A percentile compares a stretch with the other conserved stretches of the same genome.
These are phyloP conservation scores for Thaumetopoea pityocampa DNA, from an alignment of 1,140 invertebrate species.

Conservation along the genomic window DNA sequence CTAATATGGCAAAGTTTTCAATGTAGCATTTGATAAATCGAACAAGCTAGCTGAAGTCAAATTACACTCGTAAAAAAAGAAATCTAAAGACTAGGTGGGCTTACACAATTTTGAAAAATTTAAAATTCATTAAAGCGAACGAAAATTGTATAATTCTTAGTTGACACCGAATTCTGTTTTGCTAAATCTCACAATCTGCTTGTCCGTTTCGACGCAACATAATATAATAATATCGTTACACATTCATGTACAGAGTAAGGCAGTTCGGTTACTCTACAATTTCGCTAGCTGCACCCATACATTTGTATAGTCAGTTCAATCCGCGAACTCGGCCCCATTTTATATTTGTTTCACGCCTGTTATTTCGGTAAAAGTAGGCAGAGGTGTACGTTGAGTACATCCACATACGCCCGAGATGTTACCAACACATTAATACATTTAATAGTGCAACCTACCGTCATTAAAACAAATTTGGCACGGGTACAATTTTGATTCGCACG, in stretches of 20 bases:
- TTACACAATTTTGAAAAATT: conserved; percentile 60
- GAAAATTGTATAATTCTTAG: conserved; percentile 20
- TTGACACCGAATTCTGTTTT: conserved; percentile 24
- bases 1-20: conserved; percentile 76
- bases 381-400: no score
- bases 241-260: conserved; percentile 13
- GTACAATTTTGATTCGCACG: no score
- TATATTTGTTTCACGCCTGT: no score
- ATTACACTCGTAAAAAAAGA: conserved; percentile 41
- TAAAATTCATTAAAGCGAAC: no score
- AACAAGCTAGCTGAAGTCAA: conserved; percentile 54
- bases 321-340: no score
- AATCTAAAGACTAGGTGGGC: conserved; percentile 72
- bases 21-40: conserved; percentile 65
- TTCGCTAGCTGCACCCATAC: conserved; percentile 46
- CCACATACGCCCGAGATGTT: no score
- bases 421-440: no score
- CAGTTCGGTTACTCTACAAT: conserved; percentile 15
- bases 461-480: no score
- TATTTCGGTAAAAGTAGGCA: no score
- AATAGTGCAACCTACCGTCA: no score
- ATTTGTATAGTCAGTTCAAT: no score
- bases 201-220: conserved; percentile 1
- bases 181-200: not conserved
- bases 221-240: not conserved